Evolutionary conservation across 1,140 invertebrate genomes (phyloP).

Genomic region (Drosophila parvula): DNA sequence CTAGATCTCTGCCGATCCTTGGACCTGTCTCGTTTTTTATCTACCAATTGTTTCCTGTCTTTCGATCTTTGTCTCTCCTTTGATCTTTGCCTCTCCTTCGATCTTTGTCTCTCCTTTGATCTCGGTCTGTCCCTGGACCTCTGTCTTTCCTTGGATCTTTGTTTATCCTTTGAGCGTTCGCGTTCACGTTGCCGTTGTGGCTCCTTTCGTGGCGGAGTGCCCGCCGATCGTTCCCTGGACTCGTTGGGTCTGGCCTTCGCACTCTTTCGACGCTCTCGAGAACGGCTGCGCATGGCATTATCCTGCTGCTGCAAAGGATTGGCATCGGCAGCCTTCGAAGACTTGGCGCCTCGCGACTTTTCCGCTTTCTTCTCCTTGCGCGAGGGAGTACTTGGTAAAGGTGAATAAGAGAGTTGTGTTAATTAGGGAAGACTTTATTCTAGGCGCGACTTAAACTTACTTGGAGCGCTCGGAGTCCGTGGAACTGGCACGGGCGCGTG

Average conservation of each 20-base stretch:
- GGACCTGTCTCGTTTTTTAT: background rate
- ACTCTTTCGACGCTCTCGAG: constrained; percentile 61
- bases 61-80: constrained; percentile 29
- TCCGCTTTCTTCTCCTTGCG: constrained; percentile 49
- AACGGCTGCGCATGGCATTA: constrained; percentile 68
- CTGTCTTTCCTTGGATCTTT: background rate
- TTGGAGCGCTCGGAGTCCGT: constrained; percentile 70
- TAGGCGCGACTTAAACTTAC: constrained; percentile 44
- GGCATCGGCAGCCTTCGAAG: constrained; percentile 19
- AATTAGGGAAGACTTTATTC: too few species aligned
- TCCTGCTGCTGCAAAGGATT: constrained; percentile 30
- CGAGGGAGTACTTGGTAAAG: constrained; percentile 39
- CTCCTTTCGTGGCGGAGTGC: constrained; percentile 44
- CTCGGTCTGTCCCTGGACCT: constrained; percentile 38
- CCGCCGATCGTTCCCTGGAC: constrained; percentile 31
- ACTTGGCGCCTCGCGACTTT: constrained; percentile 31
- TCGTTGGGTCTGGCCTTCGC: constrained; percentile 41
- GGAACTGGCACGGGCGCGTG: constrained; percentile 62
- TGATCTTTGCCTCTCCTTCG: constrained; percentile 41
- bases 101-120: constrained; percentile 33
- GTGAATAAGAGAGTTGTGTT: too few species aligned
- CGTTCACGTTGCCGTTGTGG: constrained; percentile 24
- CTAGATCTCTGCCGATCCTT: constrained; percentile 4
- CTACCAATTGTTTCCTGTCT: constrained; percentile 4
- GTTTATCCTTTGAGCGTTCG: constrained; percentile 18